Percentiles rank a stretch among this genome's conserved stretches.
Evolutionary conservation across 2,888 invertebrate species (phyloP).

Genomic region (Cremastobaeus sp.): DNA sequence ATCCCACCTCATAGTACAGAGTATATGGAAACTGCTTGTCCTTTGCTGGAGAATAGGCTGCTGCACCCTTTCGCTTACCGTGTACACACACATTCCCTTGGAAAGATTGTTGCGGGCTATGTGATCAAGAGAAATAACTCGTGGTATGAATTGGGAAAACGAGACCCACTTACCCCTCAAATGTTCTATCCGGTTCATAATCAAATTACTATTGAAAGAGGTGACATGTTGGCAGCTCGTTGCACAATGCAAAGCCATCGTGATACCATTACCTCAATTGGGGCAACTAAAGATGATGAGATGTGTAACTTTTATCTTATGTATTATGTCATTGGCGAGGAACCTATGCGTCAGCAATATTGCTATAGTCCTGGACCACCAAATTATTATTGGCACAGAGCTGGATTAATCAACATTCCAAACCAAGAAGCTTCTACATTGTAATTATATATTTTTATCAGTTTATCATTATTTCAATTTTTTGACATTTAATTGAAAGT

Average conservation of each 20-base stretch:
- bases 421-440: slow-evolving; percentile 83
- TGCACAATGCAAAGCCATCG: slow-evolving; percentile 93
- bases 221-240: slow-evolving; percentile 90
- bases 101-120: slow-evolving; percentile 92
- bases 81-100: slow-evolving; percentile 94
- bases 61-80: slow-evolving; percentile 97
- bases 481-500: too few relatives aligned
- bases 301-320: slow-evolving; percentile 98
- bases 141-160: slow-evolving; percentile 92
- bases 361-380: slow-evolving; percentile 93
- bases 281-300: slow-evolving; percentile 91
- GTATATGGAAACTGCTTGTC: slow-evolving; percentile 95
- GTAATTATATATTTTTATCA: too few relatives aligned
- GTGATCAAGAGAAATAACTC: slow-evolving; percentile 80
- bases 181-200: slow-evolving; percentile 94
- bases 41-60: slow-evolving; percentile 86
- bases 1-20: slow-evolving; percentile 86
- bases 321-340: slow-evolving; percentile 91
- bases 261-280: slow-evolving; percentile 83
- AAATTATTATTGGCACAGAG: slow-evolving; percentile 87
- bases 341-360: slow-evolving; percentile 87
- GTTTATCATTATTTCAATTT: too few relatives aligned
- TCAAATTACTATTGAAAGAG: slow-evolving; percentile 82
- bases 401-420: slow-evolving; percentile 87
- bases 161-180: slow-evolving; percentile 92